Evolutionary conservation across 2,113 vertebrate species (phyloP), one percentile per base, ranked within the genome.

Genomic region (Artemisiospiza belli): DNA sequence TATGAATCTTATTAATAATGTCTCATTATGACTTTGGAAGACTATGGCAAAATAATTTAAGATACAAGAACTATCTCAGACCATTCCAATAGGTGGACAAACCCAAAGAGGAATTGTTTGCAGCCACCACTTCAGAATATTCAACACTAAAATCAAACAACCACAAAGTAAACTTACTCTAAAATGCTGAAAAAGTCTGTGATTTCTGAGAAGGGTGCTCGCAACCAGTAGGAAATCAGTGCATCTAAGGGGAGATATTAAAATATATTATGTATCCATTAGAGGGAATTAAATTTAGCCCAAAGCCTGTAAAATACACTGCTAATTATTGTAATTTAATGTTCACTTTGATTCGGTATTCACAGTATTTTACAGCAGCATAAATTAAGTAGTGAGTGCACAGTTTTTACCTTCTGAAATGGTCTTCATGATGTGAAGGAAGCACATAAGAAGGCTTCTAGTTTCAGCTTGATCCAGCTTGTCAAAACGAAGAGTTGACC

Each of bases 401-500:
- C 10, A 28, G 85, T 79, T 41, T 94, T 98, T 97, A 99, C 99
- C 99, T 94, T 99, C 99, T 0, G 99, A 99, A 97, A 99, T 98
- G 52, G 99, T 99, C 98, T 99, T 99, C 99, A 99, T 99, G 84
- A 99, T 99, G 97, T 99, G 99, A 90, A 99, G 98, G 97, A 99
- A 99, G 90, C 99, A 99, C 98, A 99, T 98, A 41, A 99, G 98
- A 76, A 99, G 98, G 91, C 99, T 98, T 91, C 99, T 98, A 3
- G 99, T 99, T 98, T 99, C 99, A 13, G 99, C 98, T 93, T 99
- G 99, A 97, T 99, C 99, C 97, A 99, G 95, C 94, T 99, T 99
- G 98, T 99, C 99, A 95, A 99, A 99, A 64, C 99, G 99, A 78
- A 99, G 98, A 5, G 98, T 98, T 43, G 98, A 99, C 49, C 99